Evolutionary conservation across 2,888 invertebrate genomes (phyloP).

Genomic region (Lampropteryx suffumata): DNA sequence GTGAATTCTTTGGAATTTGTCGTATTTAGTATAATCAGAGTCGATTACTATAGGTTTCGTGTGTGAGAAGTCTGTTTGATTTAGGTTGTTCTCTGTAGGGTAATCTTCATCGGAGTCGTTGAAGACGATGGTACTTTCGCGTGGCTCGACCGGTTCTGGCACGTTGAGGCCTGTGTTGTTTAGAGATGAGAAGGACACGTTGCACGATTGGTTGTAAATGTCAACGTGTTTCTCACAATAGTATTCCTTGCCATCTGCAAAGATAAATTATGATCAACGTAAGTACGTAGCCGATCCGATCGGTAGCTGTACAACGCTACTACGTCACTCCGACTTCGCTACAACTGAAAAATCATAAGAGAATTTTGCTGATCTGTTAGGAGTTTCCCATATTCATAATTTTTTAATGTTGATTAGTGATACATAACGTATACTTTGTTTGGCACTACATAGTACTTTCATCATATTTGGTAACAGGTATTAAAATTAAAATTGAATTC

Average conservation of each 20-base stretch:
- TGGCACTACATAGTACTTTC: no score
- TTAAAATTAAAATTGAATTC: no score
- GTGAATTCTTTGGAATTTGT: slow-evolving; percentile 45
- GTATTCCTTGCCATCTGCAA: slow-evolving; percentile 74
- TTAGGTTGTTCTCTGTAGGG: slow-evolving; percentile 73
- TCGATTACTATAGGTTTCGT: slow-evolving; percentile 75
- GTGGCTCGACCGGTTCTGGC: slow-evolving; percentile 66
- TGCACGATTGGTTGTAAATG: slow-evolving; percentile 69
- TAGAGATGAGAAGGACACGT: slow-evolving; percentile 70
- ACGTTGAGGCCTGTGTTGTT: slow-evolving; percentile 71
- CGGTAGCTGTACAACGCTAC: no score
- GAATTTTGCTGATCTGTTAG: no score
- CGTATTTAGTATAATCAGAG: slow-evolving; percentile 63
- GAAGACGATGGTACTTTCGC: slow-evolving; percentile 62
- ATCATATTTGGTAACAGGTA: no score
- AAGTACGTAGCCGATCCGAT: no score
- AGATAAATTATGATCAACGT: no score
- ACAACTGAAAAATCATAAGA: no score
- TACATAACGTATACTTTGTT: no score
- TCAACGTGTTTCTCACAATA: slow-evolving; percentile 75
- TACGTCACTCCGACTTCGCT: no score
- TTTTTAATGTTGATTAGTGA: no score
- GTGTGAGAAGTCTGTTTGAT: slow-evolving; percentile 75
- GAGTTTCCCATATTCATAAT: no score
- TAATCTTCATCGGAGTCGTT: slow-evolving; percentile 74